phyloP scores from a whole-genome alignment of 1,140 invertebrate genomes.

The Hyles vespertilio region DNA sequence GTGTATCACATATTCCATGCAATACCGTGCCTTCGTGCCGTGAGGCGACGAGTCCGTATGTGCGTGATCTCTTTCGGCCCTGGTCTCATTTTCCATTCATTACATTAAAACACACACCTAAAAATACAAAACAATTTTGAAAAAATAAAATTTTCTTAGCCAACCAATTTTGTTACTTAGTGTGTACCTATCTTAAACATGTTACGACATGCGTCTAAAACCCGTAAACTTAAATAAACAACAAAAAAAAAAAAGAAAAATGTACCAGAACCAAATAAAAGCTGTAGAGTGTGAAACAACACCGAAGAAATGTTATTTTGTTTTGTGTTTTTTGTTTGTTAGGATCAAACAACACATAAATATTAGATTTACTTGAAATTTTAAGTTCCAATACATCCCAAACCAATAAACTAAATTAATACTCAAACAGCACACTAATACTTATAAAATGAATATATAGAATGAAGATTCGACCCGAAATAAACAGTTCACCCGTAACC shows the following conservation, averaged over 20 bases:
- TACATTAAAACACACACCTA: slow-evolving; percentile 55
- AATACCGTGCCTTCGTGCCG: slow-evolving; percentile 49
- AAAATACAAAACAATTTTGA: slow-evolving; percentile 52
- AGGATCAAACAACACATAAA: not conserved
- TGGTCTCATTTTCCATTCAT: slow-evolving; percentile 65
- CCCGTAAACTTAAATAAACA: slow-evolving; percentile 22
- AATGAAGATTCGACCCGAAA: too few species aligned
- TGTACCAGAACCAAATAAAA: slow-evolving; percentile 71
- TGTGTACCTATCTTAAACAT: slow-evolving; percentile 8
- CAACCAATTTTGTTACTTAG: slow-evolving; percentile 15
- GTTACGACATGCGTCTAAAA: slow-evolving; percentile 18
- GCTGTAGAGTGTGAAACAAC: slow-evolving; percentile 8
- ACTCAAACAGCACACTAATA: too few species aligned
- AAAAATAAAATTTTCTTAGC: slow-evolving; percentile 22
- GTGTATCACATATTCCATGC: slow-evolving; percentile 49
- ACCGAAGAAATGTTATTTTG: slow-evolving; percentile 2
- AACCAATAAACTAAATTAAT: too few species aligned
- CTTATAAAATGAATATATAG: too few species aligned
- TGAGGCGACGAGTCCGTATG: slow-evolving; percentile 36
- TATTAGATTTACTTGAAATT: too few species aligned
- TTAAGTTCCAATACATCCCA: too few species aligned
- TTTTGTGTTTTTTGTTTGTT: not conserved
- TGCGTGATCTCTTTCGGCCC: slow-evolving; percentile 70
- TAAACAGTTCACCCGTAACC: too few species aligned
- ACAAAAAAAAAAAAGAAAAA: slow-evolving; percentile 47